Base-by-base conservation (phyloP, 2,113 vertebrate species). In the Xenopus laevis region DNA sequence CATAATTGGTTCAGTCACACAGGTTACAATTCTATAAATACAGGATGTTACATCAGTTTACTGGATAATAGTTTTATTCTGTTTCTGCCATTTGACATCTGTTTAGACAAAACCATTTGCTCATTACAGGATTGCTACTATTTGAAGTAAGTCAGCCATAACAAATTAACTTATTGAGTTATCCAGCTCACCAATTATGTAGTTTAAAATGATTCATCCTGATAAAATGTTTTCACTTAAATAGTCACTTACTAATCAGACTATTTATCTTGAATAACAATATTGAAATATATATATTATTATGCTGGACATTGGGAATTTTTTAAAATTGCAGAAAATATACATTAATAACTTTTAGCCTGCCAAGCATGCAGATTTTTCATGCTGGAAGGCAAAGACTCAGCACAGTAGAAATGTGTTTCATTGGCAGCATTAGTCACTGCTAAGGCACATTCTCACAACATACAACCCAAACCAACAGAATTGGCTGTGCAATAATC, bases 131-230 rank as follows among this genome's bases (percentile, higher is more conserved):
- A 81, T 83, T 84, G 86, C 80, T 84, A 79, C 85, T 89, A 87
- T 85, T 87, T 82, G 84, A 85, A 88, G 79, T 82, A 89, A 90
- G 80, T 87, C 87, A 89, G 83, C 85, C 84, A 73, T 79, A 80
- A 83, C 52, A 88, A 91, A 91, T 86, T 68, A 82, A 81, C 83
- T 89, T 88, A 91, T 85, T 90, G 86, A 90, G 89, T 91, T 92
- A 90, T 89, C 83, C 86, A 87, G 82, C 80, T 89, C 89, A 87
- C 86, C 87, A 89, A 87, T 91, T 92, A 89, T 77, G 82, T 81
- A 82, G 84, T 84, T 88, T 86, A 89, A 90, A 91, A 91, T 90
- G 85, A 88, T 90, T 90, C 88, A 89, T 87, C 88, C 85, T 86
- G 84, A 85, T 85, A 85, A 89, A 91, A 91, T 91, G 87, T 87